Percentiles rank a stretch among this genome's conserved stretches.
Conservation (phyloP, 2,113 vertebrate genomes). For the Chaetodon auriga region DNA sequence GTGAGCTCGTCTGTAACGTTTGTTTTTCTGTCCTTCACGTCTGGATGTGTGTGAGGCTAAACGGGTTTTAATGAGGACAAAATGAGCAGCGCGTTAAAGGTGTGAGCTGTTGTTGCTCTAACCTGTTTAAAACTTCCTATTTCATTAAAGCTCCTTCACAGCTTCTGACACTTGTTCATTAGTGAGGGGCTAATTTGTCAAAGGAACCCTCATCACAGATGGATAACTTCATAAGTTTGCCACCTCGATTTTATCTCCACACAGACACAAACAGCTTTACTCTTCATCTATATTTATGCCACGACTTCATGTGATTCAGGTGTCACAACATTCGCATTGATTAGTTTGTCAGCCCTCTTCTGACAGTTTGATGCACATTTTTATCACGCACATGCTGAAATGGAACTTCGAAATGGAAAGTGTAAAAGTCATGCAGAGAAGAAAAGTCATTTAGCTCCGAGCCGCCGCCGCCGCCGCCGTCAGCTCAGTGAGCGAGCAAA, state of each 20-base stretch:
- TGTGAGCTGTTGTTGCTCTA: constrained; percentile 41
- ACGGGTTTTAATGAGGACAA: constrained; percentile 29
- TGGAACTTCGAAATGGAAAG: background rate
- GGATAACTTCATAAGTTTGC: constrained; percentile 27
- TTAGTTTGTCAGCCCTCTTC: background rate
- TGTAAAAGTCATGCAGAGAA: background rate
- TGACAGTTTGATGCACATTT: background rate
- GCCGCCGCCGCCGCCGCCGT: background rate
- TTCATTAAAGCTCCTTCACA: constrained; percentile 71
- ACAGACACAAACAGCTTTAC: background rate
- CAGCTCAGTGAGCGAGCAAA: background rate
- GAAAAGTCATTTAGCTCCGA: background rate
- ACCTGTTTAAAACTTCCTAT: constrained; percentile 51
- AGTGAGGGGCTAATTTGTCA: constrained; percentile 36
- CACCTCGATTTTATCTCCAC: background rate
- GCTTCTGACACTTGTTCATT: constrained; percentile 53
- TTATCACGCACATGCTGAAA: background rate
- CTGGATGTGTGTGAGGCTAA: constrained; percentile 17
- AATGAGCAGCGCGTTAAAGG: constrained; percentile 26
- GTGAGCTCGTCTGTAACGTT: background rate
- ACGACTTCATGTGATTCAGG: no score
- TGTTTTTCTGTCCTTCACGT: background rate
- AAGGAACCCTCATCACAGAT: constrained; percentile 47
- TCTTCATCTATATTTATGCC: no score
- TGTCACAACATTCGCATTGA: background rate